These are phyloP conservation scores for Sarcophaga variegata DNA, from an alignment of 2,888 invertebrate species.

Conservation along the genomic window DNA sequence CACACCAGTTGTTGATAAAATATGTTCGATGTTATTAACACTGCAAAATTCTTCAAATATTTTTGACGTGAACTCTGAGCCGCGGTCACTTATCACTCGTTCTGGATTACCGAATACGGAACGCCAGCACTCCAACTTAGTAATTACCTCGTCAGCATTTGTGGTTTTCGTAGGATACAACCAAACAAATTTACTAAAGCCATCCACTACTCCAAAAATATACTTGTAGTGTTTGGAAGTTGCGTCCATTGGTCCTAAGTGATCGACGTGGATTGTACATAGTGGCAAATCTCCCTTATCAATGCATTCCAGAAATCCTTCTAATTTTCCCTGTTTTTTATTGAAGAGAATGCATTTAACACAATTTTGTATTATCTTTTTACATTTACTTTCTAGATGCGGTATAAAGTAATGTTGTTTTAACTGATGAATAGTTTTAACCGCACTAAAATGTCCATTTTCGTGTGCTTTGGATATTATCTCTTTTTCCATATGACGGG, in stretches of 20 bases:
- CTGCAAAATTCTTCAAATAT: background rate
- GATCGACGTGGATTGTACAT: too few species aligned
- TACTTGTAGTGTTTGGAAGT: background rate
- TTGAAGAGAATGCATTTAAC: too few species aligned
- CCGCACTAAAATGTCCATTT: too few species aligned
- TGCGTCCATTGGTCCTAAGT: background rate
- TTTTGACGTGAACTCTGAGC: background rate
- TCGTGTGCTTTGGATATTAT: background rate
- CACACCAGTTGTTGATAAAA: background rate
- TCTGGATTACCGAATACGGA: background rate
- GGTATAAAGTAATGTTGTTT: too few species aligned
- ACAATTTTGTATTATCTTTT: too few species aligned
- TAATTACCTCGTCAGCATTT: background rate
- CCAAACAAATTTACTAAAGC: background rate
- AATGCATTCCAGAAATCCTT: too few species aligned
- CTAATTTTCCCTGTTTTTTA: too few species aligned
- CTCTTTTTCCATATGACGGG: slow-evolving; percentile 52
- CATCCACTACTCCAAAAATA: background rate
- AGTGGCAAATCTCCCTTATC: too few species aligned
- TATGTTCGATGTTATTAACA: background rate
- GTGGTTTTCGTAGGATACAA: background rate
- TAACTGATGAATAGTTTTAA: too few species aligned
- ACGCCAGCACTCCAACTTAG: background rate
- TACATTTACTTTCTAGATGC: too few species aligned
- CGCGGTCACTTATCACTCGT: slow-evolving; percentile 12